Base-by-base conservation (phyloP, 2,113 vertebrate genomes). In the Xiphophorus hellerii region DNA sequence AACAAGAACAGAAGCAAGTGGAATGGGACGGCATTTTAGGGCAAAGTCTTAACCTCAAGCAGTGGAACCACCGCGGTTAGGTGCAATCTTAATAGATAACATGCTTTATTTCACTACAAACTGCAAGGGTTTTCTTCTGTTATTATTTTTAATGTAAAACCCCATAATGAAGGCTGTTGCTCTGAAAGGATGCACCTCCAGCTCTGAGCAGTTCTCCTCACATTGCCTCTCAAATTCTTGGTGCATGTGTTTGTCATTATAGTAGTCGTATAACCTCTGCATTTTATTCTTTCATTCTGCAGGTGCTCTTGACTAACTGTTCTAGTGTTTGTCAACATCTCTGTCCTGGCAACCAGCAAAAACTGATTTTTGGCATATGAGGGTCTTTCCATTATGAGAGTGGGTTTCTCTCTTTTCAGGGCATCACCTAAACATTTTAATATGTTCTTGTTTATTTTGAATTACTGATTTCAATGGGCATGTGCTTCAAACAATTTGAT, bases 121-220 rank as follows among this genome's bases (percentile, higher is more conserved):
- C 82, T 30, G n/a, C 22, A 58, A 84, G 66, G 78, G 6, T 25
- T 66, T 58, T 63, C 44, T 60, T 58, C 5, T 51, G 54, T 66
- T 20, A 48, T 62, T 69, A 70, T 68, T 81, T 77, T 77, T 31
- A 70, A 85, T 77, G 73, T 72, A 51, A 71, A 81, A 61, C 27
- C 4, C 54, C 68, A 65, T 4, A 69, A 30, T 11, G 9, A 9
- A 51, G 0, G 17, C 69, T 86, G 75, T 77, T 79, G 25, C 6
- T 48, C 51, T 58, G 51, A 58, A 11, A 58, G 9, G 20, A 58
- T n/a, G 51, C 25, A n/a, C 8, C 51, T 58, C 51, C 8, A n/a
- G 51, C 8, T 9, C 22, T n/a, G 51, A 25, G 20, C 8, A 25
- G 51, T 15, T 44, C 27, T 42, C 4, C 5, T 42, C 37, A 17